A percentile compares a stretch with the other conserved stretches of the same genome.
Conservation (phyloP, 2,797 vertebrate genomes). For the Peromyscus aztecus region DNA sequence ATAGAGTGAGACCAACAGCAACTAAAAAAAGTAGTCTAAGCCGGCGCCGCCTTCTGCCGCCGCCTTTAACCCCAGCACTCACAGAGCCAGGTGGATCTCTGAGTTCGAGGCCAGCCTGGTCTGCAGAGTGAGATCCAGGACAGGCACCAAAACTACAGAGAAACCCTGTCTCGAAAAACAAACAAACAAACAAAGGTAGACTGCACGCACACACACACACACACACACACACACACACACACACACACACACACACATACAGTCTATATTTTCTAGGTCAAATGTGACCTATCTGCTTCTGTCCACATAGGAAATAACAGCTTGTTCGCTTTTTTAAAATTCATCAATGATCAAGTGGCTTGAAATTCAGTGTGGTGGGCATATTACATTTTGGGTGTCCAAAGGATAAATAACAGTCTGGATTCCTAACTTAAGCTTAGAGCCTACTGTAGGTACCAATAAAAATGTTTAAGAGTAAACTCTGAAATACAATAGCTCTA, state of each 20-base stretch:
- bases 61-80: too few species aligned
- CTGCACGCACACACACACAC: not conserved
- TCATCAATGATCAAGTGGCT: not conserved
- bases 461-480: conserved; percentile 10
- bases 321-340: conserved; percentile 28
- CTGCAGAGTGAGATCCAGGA: too few species aligned
- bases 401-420: conserved; percentile 22
- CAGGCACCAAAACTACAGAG: too few species aligned
- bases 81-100: too few species aligned
- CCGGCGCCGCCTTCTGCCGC: too few species aligned
- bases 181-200: too few species aligned
- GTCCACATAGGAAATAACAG: conserved; percentile 12
- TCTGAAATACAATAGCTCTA: not conserved
- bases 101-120: too few species aligned
- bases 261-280: conserved; percentile 49
- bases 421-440: not conserved
- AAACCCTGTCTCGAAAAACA: too few species aligned
- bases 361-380: not conserved
- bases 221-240: too few species aligned
- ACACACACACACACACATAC: not conserved
- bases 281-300: not conserved
- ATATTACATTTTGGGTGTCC: not conserved
- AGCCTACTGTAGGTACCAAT: not conserved
- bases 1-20: not conserved
- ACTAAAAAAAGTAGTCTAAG: not conserved